Evolutionary conservation across 1,140 invertebrate species (phyloP), one percentile per base, ranked within the genome.

Genomic region (Coboldia fuscipes): DNA sequence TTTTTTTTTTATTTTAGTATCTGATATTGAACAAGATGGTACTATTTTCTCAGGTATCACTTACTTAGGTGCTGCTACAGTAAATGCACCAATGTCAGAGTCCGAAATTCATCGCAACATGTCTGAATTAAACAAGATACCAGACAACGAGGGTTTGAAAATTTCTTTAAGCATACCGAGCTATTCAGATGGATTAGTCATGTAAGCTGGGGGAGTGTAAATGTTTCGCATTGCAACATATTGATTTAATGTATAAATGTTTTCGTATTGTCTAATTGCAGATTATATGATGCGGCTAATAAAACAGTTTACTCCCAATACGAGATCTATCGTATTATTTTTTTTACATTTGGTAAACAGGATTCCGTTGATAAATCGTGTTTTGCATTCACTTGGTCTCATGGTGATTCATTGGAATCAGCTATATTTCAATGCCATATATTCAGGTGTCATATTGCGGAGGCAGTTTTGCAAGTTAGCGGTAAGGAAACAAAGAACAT

Each of bases 301-400:
- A 75, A 85, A 48, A 69, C 71, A 32, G 77, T 93, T 37, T 90
- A 96, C 47, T 70, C 78, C 0, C 71, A 74, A 12, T 97, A 90
- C 54, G 77, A 85, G 40, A 80, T 97, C 30, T 82, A 86, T 47
- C 71, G 86, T 36, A 97, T 97, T 41, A 62, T 94, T 34, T 93
- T 94, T 61, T 97, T 93, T 58, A 85, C 86, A 8, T 70, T 86
- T 28, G 93, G 93, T 4, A 70, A 76, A n/a, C 67, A 65, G n/a
- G 75, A 75, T 35, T 78, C 78, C 14, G 57, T 64, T 3, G 88
- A 93, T 45, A 74, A 76, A 3, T 70, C 81, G 9, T 97, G 93
- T 59, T 97, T 97, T 63, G 90, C 90, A 22, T 96, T 97, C 56
- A 97, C 90, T 1, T 96, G 85, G 71, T 84, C 85, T 19, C 89